These are phyloP conservation scores for Archips xylosteana DNA, from an alignment of 2,888 invertebrate species.

Conservation along the genomic window DNA sequence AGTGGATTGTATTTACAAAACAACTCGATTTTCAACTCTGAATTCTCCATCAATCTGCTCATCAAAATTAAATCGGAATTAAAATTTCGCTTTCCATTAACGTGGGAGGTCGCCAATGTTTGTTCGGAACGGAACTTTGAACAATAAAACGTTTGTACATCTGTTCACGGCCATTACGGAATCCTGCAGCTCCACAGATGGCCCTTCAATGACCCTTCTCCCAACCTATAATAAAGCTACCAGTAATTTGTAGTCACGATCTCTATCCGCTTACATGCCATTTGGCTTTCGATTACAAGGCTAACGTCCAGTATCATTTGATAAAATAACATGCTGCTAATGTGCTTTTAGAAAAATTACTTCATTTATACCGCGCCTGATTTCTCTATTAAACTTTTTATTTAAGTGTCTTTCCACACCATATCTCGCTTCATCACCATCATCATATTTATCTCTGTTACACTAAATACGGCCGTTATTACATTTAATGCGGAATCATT, in stretches of 20 bases:
- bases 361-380: slow-evolving; percentile 29
- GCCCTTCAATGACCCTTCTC: slow-evolving; percentile 49
- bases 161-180: slow-evolving; percentile 61
- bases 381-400: slow-evolving; percentile 42
- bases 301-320: slow-evolving; percentile 38
- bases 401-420: slow-evolving; percentile 41
- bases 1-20: slow-evolving; percentile 42
- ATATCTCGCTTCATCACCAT: slow-evolving; percentile 33
- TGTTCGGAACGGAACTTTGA: slow-evolving; percentile 35
- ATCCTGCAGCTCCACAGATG: slow-evolving; percentile 57
- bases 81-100: slow-evolving; percentile 38
- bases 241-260: slow-evolving; percentile 48
- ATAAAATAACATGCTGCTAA: slow-evolving; percentile 35
- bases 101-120: slow-evolving; percentile 39
- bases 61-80: slow-evolving; percentile 20
- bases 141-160: slow-evolving; percentile 64
- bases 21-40: slow-evolving; percentile 28
- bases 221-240: slow-evolving; percentile 50
- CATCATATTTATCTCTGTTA: slow-evolving; percentile 41
- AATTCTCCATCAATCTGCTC: slow-evolving; percentile 16
- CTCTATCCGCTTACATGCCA: slow-evolving; percentile 51
- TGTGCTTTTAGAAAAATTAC: slow-evolving; percentile 41
- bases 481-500: slow-evolving; percentile 31
- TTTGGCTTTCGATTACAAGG: slow-evolving; percentile 45
- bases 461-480: slow-evolving; percentile 32